phyloP scores from a whole-genome alignment of 2,113 vertebrate genomes.

The Antidorcas marsupialis region DNA sequence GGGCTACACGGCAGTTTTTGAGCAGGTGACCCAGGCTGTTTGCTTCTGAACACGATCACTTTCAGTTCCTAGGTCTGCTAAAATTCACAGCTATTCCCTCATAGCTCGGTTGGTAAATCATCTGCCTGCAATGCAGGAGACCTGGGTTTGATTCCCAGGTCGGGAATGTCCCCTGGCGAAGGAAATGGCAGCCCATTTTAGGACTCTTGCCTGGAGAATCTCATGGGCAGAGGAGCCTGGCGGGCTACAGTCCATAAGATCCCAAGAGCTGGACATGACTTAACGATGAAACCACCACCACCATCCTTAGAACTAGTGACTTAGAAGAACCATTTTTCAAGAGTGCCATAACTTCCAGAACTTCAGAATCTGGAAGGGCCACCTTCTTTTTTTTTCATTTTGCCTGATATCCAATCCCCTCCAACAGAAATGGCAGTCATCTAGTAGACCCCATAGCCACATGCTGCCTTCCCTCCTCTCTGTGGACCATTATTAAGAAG shows the following conservation, averaged over 20 bases:
- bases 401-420: not conserved
- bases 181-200: not conserved
- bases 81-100: not conserved
- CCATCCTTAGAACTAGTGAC: not conserved
- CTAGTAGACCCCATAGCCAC: not conserved
- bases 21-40: not conserved
- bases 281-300: not conserved
- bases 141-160: not conserved
- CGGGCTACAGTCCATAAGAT: fast-evolving
- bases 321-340: not conserved
- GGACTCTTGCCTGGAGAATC: not conserved
- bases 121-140: not conserved
- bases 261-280: not conserved
- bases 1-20: not conserved
- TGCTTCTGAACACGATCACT: not conserved
- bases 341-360: not conserved
- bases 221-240: not conserved
- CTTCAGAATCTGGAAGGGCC: not conserved
- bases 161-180: fast-evolving
- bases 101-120: not conserved
- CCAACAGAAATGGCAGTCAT: not conserved
- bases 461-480: not conserved
- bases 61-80: not conserved
- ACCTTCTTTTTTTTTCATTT: not conserved
- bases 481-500: not conserved